Base-by-base conservation (phyloP, 2,797 vertebrate species). In the Halcyon smyrnensis region DNA sequence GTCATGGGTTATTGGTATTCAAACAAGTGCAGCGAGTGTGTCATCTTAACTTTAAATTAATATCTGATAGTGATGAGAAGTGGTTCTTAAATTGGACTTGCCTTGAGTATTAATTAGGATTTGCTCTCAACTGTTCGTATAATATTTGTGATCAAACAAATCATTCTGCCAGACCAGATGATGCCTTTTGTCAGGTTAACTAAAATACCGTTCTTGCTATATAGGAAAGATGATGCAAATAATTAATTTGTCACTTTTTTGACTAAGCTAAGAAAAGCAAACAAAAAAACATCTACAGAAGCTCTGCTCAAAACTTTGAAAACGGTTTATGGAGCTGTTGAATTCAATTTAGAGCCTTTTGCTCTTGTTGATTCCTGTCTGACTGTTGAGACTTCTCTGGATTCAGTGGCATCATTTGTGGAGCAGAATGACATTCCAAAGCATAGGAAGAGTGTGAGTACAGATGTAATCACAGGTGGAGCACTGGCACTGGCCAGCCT, bases 141-240 rank as follows among this genome's bases (percentile, higher is more conserved):
- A 89, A 54, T 4, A 23, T 64, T 80, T 83, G 36, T 60, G 87
- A 75, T 84, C 77, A 84, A 91, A 89, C 48, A 94, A 89, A 84
- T 84, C 0, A 0, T 95, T 96, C 50, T 67, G 89, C 51, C 45
- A 53, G 48, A 48, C 69, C 83, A 89, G 83, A 89, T 92, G 90
- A 74, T 90, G 74, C 48, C 45, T 95, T 94, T 95, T 95, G 77
- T 91, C 85, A 88, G 83, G 59, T 84, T 90, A 95, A 84, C 83
- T 89, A 37, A 87, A 82, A 74, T 48, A 89, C 18, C 1, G 0
- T 64, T 74, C 14, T 43, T 89, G 51, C 39, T 91, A 17, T 60
- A 8, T 63, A 48, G 84, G 39, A 95, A 82, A 37, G 56, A 39
- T 80, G 82, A 74, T 9, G 32, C 41, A 95, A 89, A 90, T 84